Conservation (phyloP, 2,113 vertebrate species). For the Myxocyprinus asiaticus region DNA sequence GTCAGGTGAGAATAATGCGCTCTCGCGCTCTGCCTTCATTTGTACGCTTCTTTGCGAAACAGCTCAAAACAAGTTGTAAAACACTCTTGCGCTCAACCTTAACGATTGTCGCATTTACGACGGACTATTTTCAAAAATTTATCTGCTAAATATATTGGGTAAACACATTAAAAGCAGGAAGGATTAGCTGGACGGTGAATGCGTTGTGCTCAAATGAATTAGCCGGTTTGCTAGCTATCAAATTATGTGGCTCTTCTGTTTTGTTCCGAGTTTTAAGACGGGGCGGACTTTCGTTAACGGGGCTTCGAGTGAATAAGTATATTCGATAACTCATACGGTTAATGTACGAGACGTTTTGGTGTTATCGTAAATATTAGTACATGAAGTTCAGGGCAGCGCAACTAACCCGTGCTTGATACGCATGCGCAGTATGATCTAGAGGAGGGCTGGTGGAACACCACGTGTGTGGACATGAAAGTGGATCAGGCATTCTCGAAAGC, state of each 20-base stretch:
- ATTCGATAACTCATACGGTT: neutral
- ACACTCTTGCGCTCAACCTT: neutral
- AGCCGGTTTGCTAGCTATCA: conserved; percentile 24
- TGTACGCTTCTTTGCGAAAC: conserved; percentile 9
- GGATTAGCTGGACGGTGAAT: neutral
- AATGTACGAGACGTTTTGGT: too few species aligned
- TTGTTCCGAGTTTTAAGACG: neutral
- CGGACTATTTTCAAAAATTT: neutral
- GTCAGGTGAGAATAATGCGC: conserved; percentile 56
- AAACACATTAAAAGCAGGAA: neutral
- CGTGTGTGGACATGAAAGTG: conserved; percentile 23
- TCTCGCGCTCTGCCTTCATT: conserved; percentile 34
- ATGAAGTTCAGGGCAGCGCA: conserved; percentile 9
- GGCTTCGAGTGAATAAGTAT: neutral
- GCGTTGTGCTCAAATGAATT: conserved; percentile 9
- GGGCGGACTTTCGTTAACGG: neutral
- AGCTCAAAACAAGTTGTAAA: neutral
- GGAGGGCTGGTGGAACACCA: conserved; percentile 29
- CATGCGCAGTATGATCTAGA: conserved; percentile 29
- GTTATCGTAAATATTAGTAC: neutral
- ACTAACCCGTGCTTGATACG: conserved; percentile 8
- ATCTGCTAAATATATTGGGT: neutral
- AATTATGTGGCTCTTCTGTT: neutral
- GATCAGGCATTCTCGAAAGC: too few species aligned
- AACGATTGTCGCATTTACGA: neutral